These are phyloP conservation scores for Scarus forsteni DNA, from an alignment of 2,797 vertebrate genomes.

Conservation along the genomic window DNA sequence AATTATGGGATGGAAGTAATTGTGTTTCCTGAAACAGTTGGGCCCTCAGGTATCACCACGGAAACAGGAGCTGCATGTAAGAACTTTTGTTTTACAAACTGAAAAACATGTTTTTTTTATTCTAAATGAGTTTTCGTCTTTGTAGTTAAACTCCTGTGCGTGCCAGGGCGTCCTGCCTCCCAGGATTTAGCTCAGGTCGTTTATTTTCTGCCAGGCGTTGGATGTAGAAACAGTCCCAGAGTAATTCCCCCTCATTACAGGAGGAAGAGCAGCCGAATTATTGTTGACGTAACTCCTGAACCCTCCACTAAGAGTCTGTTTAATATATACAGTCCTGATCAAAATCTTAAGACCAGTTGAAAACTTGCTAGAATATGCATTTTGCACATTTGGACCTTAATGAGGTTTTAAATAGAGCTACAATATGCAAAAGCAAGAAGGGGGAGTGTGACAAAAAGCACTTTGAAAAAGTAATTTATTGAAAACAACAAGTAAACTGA, in stretches of 20 bases:
- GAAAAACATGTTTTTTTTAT: not conserved
- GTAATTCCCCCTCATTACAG: conserved; percentile 31
- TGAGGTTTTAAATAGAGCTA: too few relatives aligned
- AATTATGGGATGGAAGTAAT: conserved; percentile 50
- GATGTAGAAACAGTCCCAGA: conserved; percentile 16
- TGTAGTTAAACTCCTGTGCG: conserved; percentile 18
- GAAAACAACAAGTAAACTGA: too few relatives aligned
- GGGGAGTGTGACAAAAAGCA: too few relatives aligned
- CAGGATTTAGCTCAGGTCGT: conserved; percentile 35
- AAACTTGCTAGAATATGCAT: too few relatives aligned
- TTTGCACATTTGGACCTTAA: too few relatives aligned
- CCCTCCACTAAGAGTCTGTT: too few relatives aligned
- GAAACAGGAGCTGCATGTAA: too few relatives aligned
- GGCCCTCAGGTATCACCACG: conserved; percentile 35
- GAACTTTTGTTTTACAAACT: too few relatives aligned
- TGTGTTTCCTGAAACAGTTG: conserved; percentile 53
- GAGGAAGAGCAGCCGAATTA: conserved; percentile 20
- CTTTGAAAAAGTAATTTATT: too few relatives aligned
- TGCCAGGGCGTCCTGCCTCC: conserved; percentile 24
- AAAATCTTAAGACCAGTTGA: too few relatives aligned
- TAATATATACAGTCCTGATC: too few relatives aligned
- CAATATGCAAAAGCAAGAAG: too few relatives aligned
- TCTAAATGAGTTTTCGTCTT: conserved; percentile 7
- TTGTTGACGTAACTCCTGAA: not conserved
- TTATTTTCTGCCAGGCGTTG: not conserved